Base-by-base conservation (phyloP, 2,888 invertebrate species). In the Zygothrica quintamaculata region DNA sequence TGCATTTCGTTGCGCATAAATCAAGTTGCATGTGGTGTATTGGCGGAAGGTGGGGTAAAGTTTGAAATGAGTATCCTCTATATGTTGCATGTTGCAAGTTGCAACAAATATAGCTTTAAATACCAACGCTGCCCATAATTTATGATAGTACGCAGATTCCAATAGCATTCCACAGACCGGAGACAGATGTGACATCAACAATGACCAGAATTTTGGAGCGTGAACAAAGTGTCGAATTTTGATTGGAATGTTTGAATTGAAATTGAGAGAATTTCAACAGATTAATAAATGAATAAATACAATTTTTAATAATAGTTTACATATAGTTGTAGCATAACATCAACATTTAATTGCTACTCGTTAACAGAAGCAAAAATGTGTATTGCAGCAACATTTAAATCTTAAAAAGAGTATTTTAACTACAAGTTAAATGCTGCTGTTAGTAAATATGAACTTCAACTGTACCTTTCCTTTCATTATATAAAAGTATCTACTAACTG, bases 151-250 rank as follows among this genome's bases (percentile, higher is more conserved):
- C 55, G 50, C 53, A 59, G 67, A 69, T 73, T 58, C 53, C 55
- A 68, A n/a, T 29, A 50, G 48, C 40, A 46, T 40, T 43, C 50
- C 73, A 65, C 46, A 37, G 56, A 55, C 67, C 69, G 76, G 79
- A 85, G 75, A 78, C 82, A 81, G 74, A 66, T 82, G 77, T 64
- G 84, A 65, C 85, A 73, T 75, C 76, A 53, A 42, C 55, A 76
- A 70, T 82, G 82, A 69, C 67, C 75, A 53, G 36, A 6, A 12
- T 15, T 13, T 31, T 36, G 34, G 13, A 11, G 65, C 29, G 29
- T 39, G 43, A 59, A 60, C 33, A 26, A 42, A 43, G 37, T 42
- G 44, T 50, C 42, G 22, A 29, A 26, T 25, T 70, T 42, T 68
- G 64, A 53, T 44, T 37, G 16, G 22, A 42, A 29, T 53, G n/a